Percentiles rank a stretch among this genome's conserved stretches.
Evolutionary conservation across 2,888 invertebrate species (phyloP).

Genomic region (Parnassius glacialis): DNA sequence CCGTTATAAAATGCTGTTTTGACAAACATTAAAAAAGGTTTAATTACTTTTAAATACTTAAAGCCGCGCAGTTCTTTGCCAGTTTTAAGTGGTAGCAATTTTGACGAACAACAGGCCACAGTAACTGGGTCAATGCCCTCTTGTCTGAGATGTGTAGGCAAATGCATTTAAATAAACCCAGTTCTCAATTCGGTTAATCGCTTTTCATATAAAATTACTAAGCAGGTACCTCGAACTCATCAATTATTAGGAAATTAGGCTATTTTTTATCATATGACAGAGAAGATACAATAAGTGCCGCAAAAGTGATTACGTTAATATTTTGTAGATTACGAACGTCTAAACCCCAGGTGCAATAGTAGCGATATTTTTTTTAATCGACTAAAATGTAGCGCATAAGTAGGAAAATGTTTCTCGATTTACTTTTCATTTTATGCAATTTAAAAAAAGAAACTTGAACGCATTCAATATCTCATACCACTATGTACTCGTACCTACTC

Average conservation of each 20-base stretch:
- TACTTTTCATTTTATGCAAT: too few species aligned
- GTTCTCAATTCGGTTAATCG: conserved; percentile 22
- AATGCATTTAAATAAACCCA: conserved; percentile 36
- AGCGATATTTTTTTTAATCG: too few species aligned
- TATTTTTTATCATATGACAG: background rate
- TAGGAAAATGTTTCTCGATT: too few species aligned
- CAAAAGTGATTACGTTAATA: background rate
- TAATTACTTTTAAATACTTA: too few species aligned
- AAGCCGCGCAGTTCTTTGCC: background rate
- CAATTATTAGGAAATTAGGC: background rate
- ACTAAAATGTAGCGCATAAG: too few species aligned
- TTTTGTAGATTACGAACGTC: background rate
- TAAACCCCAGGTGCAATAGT: background rate
- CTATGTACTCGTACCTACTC: too few species aligned
- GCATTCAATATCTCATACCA: too few species aligned
- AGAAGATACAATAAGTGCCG: background rate
- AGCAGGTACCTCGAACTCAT: background rate
- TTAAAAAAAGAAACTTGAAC: too few species aligned
- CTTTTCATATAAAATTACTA: background rate
- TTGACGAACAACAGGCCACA: conserved; percentile 31
- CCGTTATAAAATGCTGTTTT: too few species aligned
- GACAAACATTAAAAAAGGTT: too few species aligned
- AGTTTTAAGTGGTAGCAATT: conserved; percentile 5
- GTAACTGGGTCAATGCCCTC: conserved; percentile 50
- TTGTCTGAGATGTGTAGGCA: conserved; percentile 20